Conservation (phyloP, 2,797 vertebrate genomes). For the Sebastes minor region DNA sequence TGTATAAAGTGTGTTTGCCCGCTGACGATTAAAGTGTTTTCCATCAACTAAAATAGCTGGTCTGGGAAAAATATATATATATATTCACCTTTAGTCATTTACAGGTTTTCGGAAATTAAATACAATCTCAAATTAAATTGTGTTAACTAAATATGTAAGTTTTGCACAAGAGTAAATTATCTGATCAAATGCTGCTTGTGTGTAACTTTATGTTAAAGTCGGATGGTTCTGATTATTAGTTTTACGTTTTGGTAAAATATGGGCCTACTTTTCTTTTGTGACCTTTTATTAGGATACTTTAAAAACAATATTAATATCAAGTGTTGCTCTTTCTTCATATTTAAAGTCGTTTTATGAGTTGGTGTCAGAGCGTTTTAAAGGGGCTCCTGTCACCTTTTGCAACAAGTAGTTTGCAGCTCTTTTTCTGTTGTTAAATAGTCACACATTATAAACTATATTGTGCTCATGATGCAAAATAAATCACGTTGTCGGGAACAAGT, state of each 20-base stretch:
- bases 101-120: background rate
- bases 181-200: background rate
- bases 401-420: conserved; percentile 55
- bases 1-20: background rate
- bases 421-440: conserved; percentile 1
- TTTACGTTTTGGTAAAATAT: background rate
- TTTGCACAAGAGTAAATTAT: background rate
- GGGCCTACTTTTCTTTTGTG: background rate
- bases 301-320: background rate
- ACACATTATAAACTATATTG: background rate
- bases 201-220: background rate
- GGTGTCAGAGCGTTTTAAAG: background rate
- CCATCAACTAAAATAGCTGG: background rate
- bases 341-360: background rate
- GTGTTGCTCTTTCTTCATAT: background rate
- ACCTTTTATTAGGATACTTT: background rate
- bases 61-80: background rate
- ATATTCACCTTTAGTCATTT: background rate
- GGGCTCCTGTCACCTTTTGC: conserved; percentile 21
- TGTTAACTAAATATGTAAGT: background rate
- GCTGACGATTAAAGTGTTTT: background rate
- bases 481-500: background rate
- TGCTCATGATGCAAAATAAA: background rate
- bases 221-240: background rate
- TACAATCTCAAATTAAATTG: background rate